Percentiles rank a stretch among this genome's conserved stretches.
These are phyloP conservation scores for Eufriesea mexicana DNA, from an alignment of 1,140 invertebrate genomes.

Conservation along the genomic window DNA sequence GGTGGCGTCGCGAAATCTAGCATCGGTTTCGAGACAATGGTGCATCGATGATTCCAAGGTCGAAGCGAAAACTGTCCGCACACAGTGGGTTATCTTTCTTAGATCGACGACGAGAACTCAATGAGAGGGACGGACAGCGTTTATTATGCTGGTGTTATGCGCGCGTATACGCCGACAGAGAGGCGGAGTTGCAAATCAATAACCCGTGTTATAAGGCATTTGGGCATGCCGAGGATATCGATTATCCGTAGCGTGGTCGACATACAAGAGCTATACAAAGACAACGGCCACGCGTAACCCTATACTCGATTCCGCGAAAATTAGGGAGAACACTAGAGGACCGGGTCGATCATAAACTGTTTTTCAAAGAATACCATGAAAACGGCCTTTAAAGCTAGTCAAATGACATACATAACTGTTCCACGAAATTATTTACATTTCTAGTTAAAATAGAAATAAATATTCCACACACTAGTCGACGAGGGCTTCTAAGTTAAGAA, in stretches of 20 bases:
- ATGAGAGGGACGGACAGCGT: background rate
- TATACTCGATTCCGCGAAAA: background rate
- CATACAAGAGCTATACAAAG: conserved; percentile 14
- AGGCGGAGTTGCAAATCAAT: conserved; percentile 52
- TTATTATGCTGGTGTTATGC: conserved; percentile 43
- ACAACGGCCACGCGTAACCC: background rate
- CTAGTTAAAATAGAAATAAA: too few species aligned
- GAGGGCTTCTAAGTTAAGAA: too few species aligned
- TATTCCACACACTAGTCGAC: too few species aligned
- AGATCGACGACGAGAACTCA: background rate
- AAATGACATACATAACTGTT: too few species aligned
- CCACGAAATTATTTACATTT: too few species aligned
- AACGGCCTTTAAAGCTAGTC: too few species aligned
- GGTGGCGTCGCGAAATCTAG: background rate
- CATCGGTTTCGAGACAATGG: background rate
- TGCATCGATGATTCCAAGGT: background rate
- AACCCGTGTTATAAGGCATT: conserved; percentile 51
- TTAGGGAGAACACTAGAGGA: background rate
- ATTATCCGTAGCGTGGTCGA: conserved; percentile 36
- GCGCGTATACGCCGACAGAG: conserved; percentile 28
- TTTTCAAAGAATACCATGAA: background rate
- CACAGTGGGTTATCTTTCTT: conserved; percentile 24
- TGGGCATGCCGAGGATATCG: conserved; percentile 49
- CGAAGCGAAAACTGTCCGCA: conserved; percentile 13
- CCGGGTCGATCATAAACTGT: background rate